Percentiles rank a stretch among this genome's conserved stretches.
Evolutionary conservation across 2,888 invertebrate genomes (phyloP).

Genomic region (Napeogenes inachia): DNA sequence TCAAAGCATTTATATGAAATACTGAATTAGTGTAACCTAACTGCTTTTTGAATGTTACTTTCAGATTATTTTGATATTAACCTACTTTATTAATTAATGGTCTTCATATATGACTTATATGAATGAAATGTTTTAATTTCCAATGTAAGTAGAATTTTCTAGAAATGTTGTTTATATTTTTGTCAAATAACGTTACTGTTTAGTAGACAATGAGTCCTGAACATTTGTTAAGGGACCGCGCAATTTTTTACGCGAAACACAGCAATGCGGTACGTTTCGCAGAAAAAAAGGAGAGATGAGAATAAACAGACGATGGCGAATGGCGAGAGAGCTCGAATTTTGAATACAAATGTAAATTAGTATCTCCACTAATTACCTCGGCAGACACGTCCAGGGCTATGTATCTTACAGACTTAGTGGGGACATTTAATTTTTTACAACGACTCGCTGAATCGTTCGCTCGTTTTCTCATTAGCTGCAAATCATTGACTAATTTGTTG

Average conservation of each 20-base stretch:
- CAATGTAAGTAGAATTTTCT: conserved; percentile 11
- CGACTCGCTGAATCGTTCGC: conserved; percentile 57
- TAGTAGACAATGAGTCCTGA: conserved; percentile 56
- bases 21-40: background rate
- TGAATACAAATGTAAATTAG: conserved; percentile 80
- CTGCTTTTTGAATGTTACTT: background rate
- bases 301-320: conserved; percentile 76
- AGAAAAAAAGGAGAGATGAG: conserved; percentile 67
- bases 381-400: conserved; percentile 72
- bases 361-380: conserved; percentile 76
- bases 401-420: conserved; percentile 73
- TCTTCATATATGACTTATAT: too few relatives aligned
- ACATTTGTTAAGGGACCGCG: conserved; percentile 68
- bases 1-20: conserved; percentile 12
- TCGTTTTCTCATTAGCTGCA: conserved; percentile 64
- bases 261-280: conserved; percentile 74
- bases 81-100: too few relatives aligned
- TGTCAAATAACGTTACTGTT: conserved; percentile 40
- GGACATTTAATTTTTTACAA: conserved; percentile 65
- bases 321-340: conserved; percentile 76
- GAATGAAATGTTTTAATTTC: too few relatives aligned
- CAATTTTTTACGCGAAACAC: conserved; percentile 75
- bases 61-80: too few relatives aligned
- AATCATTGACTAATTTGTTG: conserved; percentile 54
- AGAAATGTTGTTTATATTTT: conserved; percentile 18